phyloP scores from a whole-genome alignment of 2,797 vertebrate genomes.

The Platyrinchus mystaceus region DNA sequence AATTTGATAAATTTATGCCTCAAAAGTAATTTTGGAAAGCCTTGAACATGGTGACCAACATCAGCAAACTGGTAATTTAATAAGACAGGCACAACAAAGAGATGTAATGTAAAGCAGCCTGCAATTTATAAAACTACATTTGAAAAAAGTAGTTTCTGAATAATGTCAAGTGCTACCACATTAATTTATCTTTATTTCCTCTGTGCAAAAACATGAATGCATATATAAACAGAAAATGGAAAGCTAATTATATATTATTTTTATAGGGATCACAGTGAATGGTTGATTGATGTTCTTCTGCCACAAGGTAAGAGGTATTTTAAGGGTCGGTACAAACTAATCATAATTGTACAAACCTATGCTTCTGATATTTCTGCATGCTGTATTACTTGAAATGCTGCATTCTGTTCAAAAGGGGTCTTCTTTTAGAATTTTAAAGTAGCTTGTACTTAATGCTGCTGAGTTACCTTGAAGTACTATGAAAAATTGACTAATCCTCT shows the following conservation, averaged over 20 bases:
- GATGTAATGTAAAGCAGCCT: not conserved
- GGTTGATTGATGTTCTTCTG: slow-evolving; percentile 97
- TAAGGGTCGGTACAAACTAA: slow-evolving; percentile 50
- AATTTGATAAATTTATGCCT: slow-evolving; percentile 45
- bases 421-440: not conserved
- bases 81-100: slow-evolving; percentile 14
- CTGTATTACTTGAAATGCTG: not conserved
- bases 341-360: not conserved
- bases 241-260: slow-evolving; percentile 37
- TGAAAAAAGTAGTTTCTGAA: slow-evolving; percentile 36
- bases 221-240: not conserved
- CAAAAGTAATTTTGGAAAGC: slow-evolving; percentile 49
- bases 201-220: not conserved
- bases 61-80: slow-evolving; percentile 40
- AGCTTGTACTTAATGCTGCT: not conserved
- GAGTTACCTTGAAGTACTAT: not conserved
- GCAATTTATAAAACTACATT: slow-evolving; percentile 29
- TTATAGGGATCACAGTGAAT: slow-evolving; percentile 93
- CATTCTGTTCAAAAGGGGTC: not conserved
- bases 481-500: not conserved
- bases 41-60: not conserved
- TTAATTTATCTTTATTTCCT: slow-evolving; percentile 9
- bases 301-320: slow-evolving; percentile 91
- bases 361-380: not conserved
- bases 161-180: not conserved